Conservation (phyloP, 1,140 invertebrate genomes). For the Odontomachus brunneus region DNA sequence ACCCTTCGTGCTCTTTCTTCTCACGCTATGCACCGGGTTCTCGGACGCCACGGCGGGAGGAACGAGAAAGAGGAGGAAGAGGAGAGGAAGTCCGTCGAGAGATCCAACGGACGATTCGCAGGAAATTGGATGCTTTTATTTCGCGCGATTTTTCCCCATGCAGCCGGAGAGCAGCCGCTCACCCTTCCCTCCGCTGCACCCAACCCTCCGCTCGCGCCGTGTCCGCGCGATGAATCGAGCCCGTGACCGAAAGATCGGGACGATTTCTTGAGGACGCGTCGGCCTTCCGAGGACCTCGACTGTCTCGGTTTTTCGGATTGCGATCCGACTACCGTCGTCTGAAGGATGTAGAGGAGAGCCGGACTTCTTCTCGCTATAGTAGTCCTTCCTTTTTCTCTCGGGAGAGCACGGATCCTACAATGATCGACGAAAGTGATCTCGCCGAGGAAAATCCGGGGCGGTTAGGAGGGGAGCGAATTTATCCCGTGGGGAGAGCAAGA, state of each 20-base stretch:
- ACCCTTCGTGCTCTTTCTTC: conserved; percentile 32
- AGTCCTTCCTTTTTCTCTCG: too few species aligned
- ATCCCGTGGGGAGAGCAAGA: too few species aligned
- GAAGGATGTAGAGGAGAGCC: not conserved
- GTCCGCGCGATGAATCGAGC: conserved; percentile 56
- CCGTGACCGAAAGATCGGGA: conserved; percentile 60
- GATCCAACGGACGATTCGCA: conserved; percentile 59
- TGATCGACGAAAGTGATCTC: not conserved
- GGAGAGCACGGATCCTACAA: not conserved
- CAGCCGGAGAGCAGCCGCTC: conserved; percentile 12
- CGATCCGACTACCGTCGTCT: not conserved
- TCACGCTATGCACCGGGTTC: not conserved
- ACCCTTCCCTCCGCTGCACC: conserved; percentile 9
- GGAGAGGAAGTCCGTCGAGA: conserved; percentile 10
- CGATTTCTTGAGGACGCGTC: conserved; percentile 43
- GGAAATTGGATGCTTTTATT: conserved; percentile 75
- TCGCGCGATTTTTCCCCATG: conserved; percentile 68
- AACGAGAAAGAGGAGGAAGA: not conserved
- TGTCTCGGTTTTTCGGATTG: conserved; percentile 11
- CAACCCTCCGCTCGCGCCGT: conserved; percentile 10
- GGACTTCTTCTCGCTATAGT: not conserved
- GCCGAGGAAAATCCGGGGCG: too few species aligned
- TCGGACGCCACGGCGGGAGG: conserved; percentile 9
- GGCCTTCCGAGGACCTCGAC: not conserved
- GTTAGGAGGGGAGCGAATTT: too few species aligned